Conservation (phyloP, 2,113 vertebrate species). For the Ameiurus melas region DNA sequence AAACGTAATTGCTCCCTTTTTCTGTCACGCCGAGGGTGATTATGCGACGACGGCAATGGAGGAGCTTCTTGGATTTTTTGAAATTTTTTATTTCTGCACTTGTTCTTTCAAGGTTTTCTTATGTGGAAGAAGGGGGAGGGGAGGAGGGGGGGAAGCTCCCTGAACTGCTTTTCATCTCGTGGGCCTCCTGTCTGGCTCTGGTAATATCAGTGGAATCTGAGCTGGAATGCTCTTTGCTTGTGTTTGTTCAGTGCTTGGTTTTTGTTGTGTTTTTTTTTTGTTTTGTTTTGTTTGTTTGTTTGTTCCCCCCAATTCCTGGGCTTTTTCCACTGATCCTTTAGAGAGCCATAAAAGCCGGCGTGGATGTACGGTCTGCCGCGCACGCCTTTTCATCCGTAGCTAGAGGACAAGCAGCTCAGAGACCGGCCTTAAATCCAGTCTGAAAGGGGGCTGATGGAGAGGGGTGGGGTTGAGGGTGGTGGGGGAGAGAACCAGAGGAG, state of each 20-base stretch:
- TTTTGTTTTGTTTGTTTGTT: constrained; percentile 22
- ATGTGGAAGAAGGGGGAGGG: not conserved
- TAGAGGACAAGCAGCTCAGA: constrained; percentile 64
- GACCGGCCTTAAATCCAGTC: constrained; percentile 74
- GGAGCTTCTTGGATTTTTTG: not conserved
- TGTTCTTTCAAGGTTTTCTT: constrained; percentile 20
- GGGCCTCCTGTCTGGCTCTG: constrained; percentile 29
- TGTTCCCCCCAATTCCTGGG: constrained; percentile 34
- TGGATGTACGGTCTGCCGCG: constrained; percentile 65
- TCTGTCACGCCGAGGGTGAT: constrained; percentile 45
- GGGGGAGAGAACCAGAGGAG: constrained; percentile 46
- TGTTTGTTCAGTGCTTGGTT: constrained; percentile 29
- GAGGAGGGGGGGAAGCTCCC: not conserved
- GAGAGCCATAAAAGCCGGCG: constrained; percentile 76
- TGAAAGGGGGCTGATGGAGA: constrained; percentile 34
- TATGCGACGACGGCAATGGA: constrained; percentile 29
- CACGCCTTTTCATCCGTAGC: constrained; percentile 74
- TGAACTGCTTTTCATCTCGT: constrained; percentile 21
- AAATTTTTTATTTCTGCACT: constrained; percentile 1
- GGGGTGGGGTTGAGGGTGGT: constrained; percentile 11
- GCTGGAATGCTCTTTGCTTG: constrained; percentile 40
- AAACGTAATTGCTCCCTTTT: constrained; percentile 60
- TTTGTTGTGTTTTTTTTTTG: constrained; percentile 59
- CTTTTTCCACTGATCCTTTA: constrained; percentile 70
- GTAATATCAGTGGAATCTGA: constrained; percentile 45